Evolutionary conservation across 1,140 invertebrate species (phyloP).

Genomic region (Pseudomyrmex cubaensis): DNA sequence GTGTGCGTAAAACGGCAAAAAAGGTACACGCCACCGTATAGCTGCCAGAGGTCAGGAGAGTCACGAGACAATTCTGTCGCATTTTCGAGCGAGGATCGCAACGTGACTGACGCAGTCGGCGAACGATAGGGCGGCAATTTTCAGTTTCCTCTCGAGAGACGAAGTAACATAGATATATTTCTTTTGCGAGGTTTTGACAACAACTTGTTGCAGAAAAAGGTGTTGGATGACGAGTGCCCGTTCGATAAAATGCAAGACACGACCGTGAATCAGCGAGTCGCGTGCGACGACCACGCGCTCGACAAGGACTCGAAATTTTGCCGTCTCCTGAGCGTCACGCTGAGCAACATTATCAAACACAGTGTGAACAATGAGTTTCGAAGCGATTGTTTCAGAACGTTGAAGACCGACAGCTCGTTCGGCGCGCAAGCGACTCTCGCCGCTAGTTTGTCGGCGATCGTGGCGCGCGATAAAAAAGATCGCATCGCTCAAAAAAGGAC

Average conservation of each 20-base stretch:
- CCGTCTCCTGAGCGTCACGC: conserved; percentile 69
- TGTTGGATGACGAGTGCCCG: too few species aligned
- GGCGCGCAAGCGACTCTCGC: conserved; percentile 62
- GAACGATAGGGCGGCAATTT: too few species aligned
- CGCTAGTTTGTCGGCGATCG: conserved; percentile 64
- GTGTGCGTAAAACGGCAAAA: too few species aligned
- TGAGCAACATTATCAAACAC: conserved; percentile 71
- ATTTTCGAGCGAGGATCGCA: too few species aligned
- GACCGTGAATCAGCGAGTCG: conserved; percentile 39
- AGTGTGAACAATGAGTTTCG: conserved; percentile 75
- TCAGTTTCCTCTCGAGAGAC: not conserved
- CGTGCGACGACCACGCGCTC: conserved; percentile 64
- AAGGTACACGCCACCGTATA: too few species aligned
- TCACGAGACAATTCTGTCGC: too few species aligned
- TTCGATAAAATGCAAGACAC: not conserved
- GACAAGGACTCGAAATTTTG: conserved; percentile 70
- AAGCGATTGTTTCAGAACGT: conserved; percentile 69
- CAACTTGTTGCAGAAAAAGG: too few species aligned
- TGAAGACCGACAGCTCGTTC: conserved; percentile 61
- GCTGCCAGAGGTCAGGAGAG: too few species aligned
- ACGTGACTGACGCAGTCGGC: too few species aligned
- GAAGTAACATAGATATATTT: not conserved
- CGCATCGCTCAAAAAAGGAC: not conserved
- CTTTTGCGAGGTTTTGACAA: too few species aligned
- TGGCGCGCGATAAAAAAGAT: not conserved